These are phyloP conservation scores for Cyprinodon tularosa DNA, from an alignment of 2,113 vertebrate species.

Conservation along the genomic window DNA sequence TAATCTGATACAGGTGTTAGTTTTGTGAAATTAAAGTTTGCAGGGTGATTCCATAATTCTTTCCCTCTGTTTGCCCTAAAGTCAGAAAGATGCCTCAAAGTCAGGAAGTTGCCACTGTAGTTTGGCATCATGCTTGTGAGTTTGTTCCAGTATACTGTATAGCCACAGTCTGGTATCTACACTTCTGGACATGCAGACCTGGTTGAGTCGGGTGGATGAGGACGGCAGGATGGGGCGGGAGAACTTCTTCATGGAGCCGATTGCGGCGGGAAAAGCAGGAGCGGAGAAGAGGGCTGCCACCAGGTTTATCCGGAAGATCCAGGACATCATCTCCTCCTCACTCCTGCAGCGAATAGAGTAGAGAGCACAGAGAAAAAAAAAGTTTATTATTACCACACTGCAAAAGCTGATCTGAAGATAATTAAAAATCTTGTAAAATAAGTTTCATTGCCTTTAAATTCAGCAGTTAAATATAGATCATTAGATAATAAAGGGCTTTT, in stretches of 20 bases:
- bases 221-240: slow-evolving; percentile 90
- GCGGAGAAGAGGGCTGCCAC: slow-evolving; percentile 96
- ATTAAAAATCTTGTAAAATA: too few species aligned
- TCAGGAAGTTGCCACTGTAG: too few species aligned
- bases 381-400: neutral
- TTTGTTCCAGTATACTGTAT: neutral
- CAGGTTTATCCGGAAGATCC: slow-evolving; percentile 96
- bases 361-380: neutral
- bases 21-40: too few species aligned
- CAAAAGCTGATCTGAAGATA: too few species aligned
- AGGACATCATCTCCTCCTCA: slow-evolving; percentile 97
- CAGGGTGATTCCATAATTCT: too few species aligned
- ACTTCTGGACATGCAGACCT: slow-evolving; percentile 71
- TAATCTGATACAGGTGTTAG: too few species aligned
- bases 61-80: too few species aligned
- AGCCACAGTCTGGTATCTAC: neutral
- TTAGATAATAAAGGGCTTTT: too few species aligned
- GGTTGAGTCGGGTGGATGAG: slow-evolving; percentile 87
- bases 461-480: too few species aligned
- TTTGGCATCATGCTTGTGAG: neutral
- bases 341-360: slow-evolving; percentile 77
- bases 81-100: too few species aligned
- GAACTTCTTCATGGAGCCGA: slow-evolving; percentile 98
- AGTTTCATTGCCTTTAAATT: too few species aligned
- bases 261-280: slow-evolving; percentile 94